Evolutionary conservation across 2,797 vertebrate genomes (phyloP).

Genomic region (Artibeus lituratus): DNA sequence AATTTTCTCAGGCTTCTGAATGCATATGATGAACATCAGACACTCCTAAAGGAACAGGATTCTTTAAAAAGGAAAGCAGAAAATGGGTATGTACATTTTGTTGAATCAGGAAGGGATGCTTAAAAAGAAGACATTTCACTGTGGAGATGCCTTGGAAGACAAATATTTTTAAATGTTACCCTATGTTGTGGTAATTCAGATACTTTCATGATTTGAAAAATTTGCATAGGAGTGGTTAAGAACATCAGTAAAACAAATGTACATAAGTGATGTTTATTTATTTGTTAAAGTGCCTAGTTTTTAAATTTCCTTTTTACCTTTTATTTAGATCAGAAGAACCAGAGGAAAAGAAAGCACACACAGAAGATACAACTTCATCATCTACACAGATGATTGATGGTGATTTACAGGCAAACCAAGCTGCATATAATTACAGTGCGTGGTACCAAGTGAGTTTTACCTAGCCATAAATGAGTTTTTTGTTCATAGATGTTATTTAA

Average conservation of each 20-base stretch:
- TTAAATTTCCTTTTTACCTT: constrained; percentile 27
- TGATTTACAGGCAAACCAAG: constrained; percentile 91
- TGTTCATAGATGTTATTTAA: not conserved
- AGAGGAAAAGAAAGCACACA: constrained; percentile 92
- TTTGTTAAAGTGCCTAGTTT: not conserved
- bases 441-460: constrained; percentile 94
- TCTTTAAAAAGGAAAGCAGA: constrained; percentile 92
- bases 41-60: constrained; percentile 92
- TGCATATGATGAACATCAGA: constrained; percentile 93
- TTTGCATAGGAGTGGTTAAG: not conserved
- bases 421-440: constrained; percentile 94
- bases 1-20: constrained; percentile 87
- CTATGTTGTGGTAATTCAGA: constrained; percentile 6
- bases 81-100: constrained; percentile 88
- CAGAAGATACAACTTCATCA: constrained; percentile 84
- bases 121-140: constrained; percentile 1
- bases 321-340: constrained; percentile 90
- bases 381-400: constrained; percentile 85
- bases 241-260: constrained; percentile 3
- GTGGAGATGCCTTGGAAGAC: not conserved
- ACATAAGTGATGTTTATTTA: not conserved
- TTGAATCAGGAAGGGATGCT: not conserved
- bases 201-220: not conserved
- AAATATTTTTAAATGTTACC: not conserved
- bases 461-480: not conserved